Conservation (phyloP, 2,888 invertebrate species). For the Urechis unicinctus region DNA sequence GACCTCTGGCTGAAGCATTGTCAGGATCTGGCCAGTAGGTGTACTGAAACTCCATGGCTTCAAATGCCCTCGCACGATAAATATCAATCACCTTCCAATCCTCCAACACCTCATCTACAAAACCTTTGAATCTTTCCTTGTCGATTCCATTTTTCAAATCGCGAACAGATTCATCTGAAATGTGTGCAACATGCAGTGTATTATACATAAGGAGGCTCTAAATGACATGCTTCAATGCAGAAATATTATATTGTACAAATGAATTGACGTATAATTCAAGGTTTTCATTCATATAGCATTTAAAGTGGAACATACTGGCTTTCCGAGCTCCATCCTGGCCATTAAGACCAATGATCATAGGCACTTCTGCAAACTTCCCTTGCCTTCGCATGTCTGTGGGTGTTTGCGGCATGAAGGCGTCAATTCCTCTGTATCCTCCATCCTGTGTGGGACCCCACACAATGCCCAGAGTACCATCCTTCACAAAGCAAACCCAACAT, state of each 20-base stretch:
- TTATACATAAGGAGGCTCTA: too few species aligned
- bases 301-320: conserved; percentile 19
- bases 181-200: too few species aligned
- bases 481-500: too few species aligned
- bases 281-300: too few species aligned
- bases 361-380: too few species aligned
- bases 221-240: too few species aligned
- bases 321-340: conserved; percentile 18
- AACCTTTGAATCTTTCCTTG: conserved; percentile 23
- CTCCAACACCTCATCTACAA: conserved; percentile 33
- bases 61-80: conserved; percentile 29
- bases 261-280: too few species aligned
- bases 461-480: too few species aligned
- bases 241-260: too few species aligned
- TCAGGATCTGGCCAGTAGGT: conserved; percentile 48
- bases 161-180: conserved; percentile 12
- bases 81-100: conserved; percentile 20
- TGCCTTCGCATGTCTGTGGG: conserved; percentile 17
- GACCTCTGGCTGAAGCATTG: conserved; percentile 38
- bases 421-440: too few species aligned
- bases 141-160: conserved; percentile 17
- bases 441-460: too few species aligned
- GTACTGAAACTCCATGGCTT: conserved; percentile 46
- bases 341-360: conserved; percentile 23
- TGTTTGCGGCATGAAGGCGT: too few species aligned